phyloP scores from a whole-genome alignment of 2,113 vertebrate species.

The Ochotona princeps region DNA sequence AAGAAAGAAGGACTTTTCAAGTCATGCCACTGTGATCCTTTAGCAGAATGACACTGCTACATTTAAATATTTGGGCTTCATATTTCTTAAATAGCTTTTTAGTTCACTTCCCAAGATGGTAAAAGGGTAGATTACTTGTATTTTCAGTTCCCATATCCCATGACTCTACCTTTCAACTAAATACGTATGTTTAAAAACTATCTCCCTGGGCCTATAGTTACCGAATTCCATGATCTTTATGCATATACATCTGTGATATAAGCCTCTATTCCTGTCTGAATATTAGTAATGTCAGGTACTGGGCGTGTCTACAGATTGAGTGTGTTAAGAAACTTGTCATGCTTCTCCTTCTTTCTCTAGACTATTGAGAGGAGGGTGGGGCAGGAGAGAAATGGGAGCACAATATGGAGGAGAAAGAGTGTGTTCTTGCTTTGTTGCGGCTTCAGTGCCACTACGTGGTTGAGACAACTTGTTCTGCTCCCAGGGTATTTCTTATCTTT shows the following conservation, averaged over 20 bases:
- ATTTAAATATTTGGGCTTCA: neutral
- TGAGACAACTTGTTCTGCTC: neutral
- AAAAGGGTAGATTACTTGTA: neutral
- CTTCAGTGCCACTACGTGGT: neutral
- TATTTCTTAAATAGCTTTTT: neutral
- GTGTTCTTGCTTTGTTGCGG: neutral
- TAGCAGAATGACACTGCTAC: neutral
- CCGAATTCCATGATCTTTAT: neutral
- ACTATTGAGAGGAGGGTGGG: neutral
- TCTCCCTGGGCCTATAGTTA: neutral
- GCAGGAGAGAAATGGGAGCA: neutral
- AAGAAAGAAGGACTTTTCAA: constrained; percentile 24
- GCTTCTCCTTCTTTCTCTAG: neutral
- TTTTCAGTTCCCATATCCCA: neutral
- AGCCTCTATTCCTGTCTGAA: neutral
- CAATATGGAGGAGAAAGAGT: neutral
- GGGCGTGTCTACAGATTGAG: neutral
- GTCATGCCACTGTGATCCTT: neutral
- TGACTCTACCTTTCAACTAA: too few species aligned
- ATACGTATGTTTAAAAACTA: too few species aligned
- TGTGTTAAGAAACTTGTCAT: neutral
- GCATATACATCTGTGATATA: neutral
- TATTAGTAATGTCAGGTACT: neutral
- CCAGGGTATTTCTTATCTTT: neutral
- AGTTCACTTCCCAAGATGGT: neutral